Evolutionary conservation across 2,113 vertebrate genomes (phyloP), one percentile per base, ranked within the genome.

Genomic region (Neoarius graeffei): DNA sequence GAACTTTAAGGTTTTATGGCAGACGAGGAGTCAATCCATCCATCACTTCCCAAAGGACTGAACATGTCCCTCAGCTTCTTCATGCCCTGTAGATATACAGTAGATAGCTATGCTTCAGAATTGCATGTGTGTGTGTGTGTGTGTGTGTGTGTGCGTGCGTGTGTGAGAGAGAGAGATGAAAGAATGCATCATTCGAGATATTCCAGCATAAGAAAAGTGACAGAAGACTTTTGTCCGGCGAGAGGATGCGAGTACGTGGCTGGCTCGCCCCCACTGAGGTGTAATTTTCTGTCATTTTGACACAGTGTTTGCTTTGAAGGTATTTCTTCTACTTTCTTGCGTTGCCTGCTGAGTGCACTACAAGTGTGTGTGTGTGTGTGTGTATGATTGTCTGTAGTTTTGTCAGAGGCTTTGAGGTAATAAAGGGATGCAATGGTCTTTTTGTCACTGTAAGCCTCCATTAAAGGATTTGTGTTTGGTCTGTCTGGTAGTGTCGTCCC

Each of bases 231-330:
- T 84, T 84, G 82, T 84, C 60, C 62, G 3, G 62, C 20, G 23
- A 10, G 42, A 11, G 81, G 66, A 23, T 83, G 35, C 17, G 82
- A 52, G 82, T 84, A 9, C 25, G 66, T 83, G 56, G 56, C 67
- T 69, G 67, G 14, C 62, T 73, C 67, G 42, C 54, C 48, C 80
- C 86, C 67, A 7, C 56, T 42, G 67, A 87, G 86, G 23, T 71
- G 86, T 81, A 82, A 87, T 87, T 87, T 83, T 87, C 80, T 87
- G 86, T 87, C 86, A 87, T 87, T 87, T 87, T 48, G 79, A 82
- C 86, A 60, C 48, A 8, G 27, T n/a, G 62, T 87, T 87, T 83
- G 80, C 86, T 87, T 87, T 87, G 86, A 87, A 87, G 86, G 74
- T 83, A 74, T 74, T 81, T 81, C 54, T 7, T 35, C 79, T 60